These are phyloP conservation scores for Atta cephalotes DNA, from an alignment of 1,140 invertebrate genomes.

Conservation along the genomic window DNA sequence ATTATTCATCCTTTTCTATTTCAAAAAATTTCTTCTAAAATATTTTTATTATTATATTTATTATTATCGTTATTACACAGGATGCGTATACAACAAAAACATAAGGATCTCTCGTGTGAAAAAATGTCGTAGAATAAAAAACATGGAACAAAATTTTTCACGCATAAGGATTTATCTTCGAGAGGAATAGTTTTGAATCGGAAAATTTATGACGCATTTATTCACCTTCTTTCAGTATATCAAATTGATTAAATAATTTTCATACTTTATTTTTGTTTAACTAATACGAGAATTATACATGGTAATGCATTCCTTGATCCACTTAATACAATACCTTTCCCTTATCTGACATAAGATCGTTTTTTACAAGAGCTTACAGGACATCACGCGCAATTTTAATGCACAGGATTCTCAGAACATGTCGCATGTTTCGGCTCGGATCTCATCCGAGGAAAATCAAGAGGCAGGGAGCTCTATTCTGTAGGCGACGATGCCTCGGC, in stretches of 20 bases:
- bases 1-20: neutral
- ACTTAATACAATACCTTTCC: neutral
- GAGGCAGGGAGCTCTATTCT: constrained; percentile 17
- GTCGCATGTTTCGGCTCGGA: constrained; percentile 17
- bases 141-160: neutral
- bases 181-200: neutral
- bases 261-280: neutral
- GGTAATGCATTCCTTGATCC: neutral
- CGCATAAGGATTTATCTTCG: neutral
- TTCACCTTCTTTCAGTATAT: neutral
- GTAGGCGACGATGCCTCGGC: constrained; percentile 19
- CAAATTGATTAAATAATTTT: neutral
- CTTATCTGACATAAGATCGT: neutral
- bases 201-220: neutral
- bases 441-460: constrained; percentile 44
- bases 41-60: neutral
- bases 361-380: constrained; percentile 13
- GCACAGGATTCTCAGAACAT: constrained; percentile 30
- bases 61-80: neutral
- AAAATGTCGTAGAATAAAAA: neutral
- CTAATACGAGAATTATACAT: neutral
- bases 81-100: neutral
- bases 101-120: neutral
- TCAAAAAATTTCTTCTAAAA: neutral
- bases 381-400: constrained; percentile 41